Evolutionary conservation across 2,113 vertebrate genomes (phyloP), one percentile per base, ranked within the genome.

Genomic region (Cyprinodon tularosa): DNA sequence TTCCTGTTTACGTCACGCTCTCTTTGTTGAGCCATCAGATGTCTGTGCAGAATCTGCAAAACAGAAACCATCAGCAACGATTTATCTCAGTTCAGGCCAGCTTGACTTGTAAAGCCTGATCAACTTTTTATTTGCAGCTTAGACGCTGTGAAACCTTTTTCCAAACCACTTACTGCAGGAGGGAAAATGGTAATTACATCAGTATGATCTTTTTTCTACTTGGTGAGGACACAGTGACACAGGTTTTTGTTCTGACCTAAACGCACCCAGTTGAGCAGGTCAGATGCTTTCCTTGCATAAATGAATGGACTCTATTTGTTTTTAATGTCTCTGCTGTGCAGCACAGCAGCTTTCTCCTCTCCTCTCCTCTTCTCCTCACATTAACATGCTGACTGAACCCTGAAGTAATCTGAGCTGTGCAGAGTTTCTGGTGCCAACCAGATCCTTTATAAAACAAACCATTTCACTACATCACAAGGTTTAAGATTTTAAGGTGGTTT

Each of bases 341-440:
- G 72, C 50, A 40, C 53, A 62, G 69, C 42, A 13, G 45, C 72
- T 44, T 36, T 65, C 50, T 75, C 59, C 36, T 63, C 42, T 67
- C 59, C 36, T 63, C 42, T 67, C 68, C 4, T 68, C 48, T 60
- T 63, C 48, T 45, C n/a, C 64, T 44, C 53, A 65, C 61, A 65
- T 73, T 59, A n/a, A 45, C 63, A 17, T 29, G 81, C 48, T n/a
- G 68, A 74, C 62, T n/a, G n/a, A 78, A 74, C 63, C 38, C 53
- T 72, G 72, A 64, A 53, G 78, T 38, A 81, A 71, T 14, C 12
- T 62, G 72, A 81, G 71, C 71, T 57, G 17, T 38, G 61, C 42
- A 68, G 59, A 22, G 72, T 63, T 71, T n/a, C 65, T 60, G 80
- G 65, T 4, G 57, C 61, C 17, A 57, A 63, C 71, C 66, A 60